These are phyloP conservation scores for Tetraodon nigroviridis DNA, from an alignment of 2,113 vertebrate species.

Conservation along the genomic window DNA sequence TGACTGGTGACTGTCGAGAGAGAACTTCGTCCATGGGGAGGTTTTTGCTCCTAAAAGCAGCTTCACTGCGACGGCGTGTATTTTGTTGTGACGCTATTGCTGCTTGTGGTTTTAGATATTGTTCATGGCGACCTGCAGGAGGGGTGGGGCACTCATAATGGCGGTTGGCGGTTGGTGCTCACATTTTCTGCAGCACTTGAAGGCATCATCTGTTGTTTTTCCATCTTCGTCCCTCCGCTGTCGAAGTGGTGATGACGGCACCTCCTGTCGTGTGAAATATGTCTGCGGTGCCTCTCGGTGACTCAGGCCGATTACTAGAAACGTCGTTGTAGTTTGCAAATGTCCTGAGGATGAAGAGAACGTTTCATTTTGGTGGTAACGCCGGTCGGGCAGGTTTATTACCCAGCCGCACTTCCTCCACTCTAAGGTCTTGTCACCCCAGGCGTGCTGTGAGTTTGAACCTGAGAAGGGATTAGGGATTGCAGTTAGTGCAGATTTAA, in stretches of 20 bases:
- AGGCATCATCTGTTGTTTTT: constrained; percentile 8
- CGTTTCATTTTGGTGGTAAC: constrained; percentile 2
- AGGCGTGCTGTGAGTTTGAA: constrained; percentile 38
- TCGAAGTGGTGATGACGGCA: constrained; percentile 16
- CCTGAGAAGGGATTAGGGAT: constrained; percentile 18
- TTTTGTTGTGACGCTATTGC: too few relatives aligned
- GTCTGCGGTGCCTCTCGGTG: background rate
- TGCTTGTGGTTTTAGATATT: too few relatives aligned
- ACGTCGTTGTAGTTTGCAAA: constrained; percentile 21
- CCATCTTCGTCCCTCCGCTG: background rate
- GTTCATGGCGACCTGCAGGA: too few relatives aligned
- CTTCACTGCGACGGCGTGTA: too few relatives aligned
- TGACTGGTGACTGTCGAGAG: too few relatives aligned
- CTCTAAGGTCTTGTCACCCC: background rate
- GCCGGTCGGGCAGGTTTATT: constrained; percentile 41
- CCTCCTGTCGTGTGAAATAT: constrained; percentile 19
- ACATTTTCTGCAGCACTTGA: constrained; percentile 4
- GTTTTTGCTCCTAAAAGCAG: too few relatives aligned
- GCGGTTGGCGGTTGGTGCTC: background rate
- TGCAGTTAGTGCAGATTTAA: constrained; percentile 10
- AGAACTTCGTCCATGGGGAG: too few relatives aligned
- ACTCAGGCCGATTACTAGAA: constrained; percentile 22
- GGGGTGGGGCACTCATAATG: too few relatives aligned
- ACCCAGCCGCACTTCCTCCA: constrained; percentile 7
- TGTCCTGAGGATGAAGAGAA: constrained; percentile 18